These are phyloP conservation scores for Lithobates sylvaticus DNA, from an alignment of 2,797 vertebrate species.

Conservation along the genomic window DNA sequence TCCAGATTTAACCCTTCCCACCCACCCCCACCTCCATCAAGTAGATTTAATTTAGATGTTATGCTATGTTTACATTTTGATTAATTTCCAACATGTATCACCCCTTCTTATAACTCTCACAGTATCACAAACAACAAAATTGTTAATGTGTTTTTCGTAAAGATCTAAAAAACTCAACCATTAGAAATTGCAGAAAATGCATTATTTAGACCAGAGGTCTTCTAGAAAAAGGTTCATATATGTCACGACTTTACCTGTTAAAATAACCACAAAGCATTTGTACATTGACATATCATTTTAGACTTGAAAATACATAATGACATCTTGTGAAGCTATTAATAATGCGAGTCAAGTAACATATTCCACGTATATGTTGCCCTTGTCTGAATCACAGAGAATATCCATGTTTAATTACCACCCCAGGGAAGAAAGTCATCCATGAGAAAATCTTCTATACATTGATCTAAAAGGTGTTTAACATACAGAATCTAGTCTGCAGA, in stretches of 20 bases:
- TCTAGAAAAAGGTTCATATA: too few relatives aligned
- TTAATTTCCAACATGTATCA: too few relatives aligned
- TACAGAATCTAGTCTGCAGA: not conserved
- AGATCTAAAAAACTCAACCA: too few relatives aligned
- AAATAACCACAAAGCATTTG: conserved; percentile 65
- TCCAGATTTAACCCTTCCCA: too few relatives aligned
- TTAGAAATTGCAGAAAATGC: too few relatives aligned
- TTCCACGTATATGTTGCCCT: not conserved
- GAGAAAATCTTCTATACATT: not conserved
- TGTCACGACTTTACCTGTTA: conserved; percentile 43
- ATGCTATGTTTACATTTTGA: too few relatives aligned
- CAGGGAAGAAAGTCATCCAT: not conserved
- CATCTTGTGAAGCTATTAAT: not conserved
- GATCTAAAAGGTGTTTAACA: not conserved
- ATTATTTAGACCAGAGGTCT: too few relatives aligned
- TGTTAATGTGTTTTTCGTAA: too few relatives aligned
- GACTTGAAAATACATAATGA: not conserved
- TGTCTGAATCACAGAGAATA: not conserved
- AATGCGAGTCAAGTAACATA: not conserved
- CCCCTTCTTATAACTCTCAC: too few relatives aligned
- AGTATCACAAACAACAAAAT: too few relatives aligned
- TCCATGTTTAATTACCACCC: conserved; percentile 4
- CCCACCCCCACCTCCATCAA: too few relatives aligned
- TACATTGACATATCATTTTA: conserved; percentile 77
- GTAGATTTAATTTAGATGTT: too few relatives aligned